Evolutionary conservation across 2,888 invertebrate genomes (phyloP).

Genomic region (Epinotia bilunana): DNA sequence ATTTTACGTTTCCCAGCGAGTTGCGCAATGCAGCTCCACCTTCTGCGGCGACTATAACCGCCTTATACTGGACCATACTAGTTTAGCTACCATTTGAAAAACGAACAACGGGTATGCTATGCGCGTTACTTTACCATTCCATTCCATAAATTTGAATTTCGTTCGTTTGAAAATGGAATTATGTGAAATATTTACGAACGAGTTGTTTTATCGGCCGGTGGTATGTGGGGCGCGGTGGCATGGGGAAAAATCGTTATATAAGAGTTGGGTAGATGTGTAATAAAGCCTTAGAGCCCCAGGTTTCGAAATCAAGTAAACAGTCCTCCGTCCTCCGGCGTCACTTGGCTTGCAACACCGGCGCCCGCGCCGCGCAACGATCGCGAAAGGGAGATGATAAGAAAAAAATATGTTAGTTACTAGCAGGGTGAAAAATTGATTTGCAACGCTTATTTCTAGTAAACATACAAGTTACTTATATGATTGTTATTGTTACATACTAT

Average conservation of each 20-base stretch:
- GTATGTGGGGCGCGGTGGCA: constrained; percentile 14
- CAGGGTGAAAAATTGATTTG: constrained; percentile 16
- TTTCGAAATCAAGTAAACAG: constrained; percentile 33
- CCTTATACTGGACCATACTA: constrained; percentile 40
- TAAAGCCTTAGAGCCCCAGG: constrained; percentile 24
- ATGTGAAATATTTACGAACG: constrained; percentile 1
- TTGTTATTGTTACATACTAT: background rate
- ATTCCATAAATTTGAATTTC: constrained; percentile 16
- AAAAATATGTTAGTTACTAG: constrained; percentile 10
- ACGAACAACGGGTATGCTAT: constrained; percentile 27
- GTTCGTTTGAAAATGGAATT: constrained; percentile 16
- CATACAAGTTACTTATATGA: background rate
- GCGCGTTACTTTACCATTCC: constrained; percentile 18
- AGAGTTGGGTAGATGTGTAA: constrained; percentile 10
- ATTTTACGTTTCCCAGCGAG: constrained; percentile 36
- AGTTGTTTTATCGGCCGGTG: background rate
- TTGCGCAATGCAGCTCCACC: constrained; percentile 41
- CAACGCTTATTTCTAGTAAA: constrained; percentile 6
- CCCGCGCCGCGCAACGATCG: background rate
- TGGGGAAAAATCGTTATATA: constrained; percentile 28
- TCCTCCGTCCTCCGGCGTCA: constrained; percentile 25
- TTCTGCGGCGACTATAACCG: constrained; percentile 32
- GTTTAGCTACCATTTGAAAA: constrained; percentile 43
- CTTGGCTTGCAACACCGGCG: constrained; percentile 14
- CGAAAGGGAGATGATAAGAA: constrained; percentile 12